Base-by-base conservation (phyloP, 2,888 invertebrate species). In the Empis stercorea region DNA sequence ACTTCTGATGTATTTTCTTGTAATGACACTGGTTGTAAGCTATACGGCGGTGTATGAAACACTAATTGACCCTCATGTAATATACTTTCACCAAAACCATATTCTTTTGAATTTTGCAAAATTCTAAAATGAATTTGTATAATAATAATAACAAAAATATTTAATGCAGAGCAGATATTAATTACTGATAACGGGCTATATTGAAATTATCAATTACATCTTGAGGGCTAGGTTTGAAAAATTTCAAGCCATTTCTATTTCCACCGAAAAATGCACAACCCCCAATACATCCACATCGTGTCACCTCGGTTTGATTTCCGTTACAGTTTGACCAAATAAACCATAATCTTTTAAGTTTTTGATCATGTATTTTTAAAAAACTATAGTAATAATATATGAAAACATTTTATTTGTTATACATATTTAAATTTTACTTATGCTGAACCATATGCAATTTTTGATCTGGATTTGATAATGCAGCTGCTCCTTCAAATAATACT, bases 201-300 rank as follows among this genome's bases (percentile, higher is more conserved):
- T 91, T 89, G 34, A 84, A 76, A 3, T 88, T 88, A 57, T 89
- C 89, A 48, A 79, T 78, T 37, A 87, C 71, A 69, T 91, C 91
- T 49, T 82, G 80, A 23, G 81, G 74, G 52, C 79, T 84, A 0
- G 92, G 91, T 60, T 87, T 87, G 55, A 96, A 87, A 69, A 95
- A 94, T 54, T 81, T 80, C 11, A 79, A 72, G 0, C 95, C 96
- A 64, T 94, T 93, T 60, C 80, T 78, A 66, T 95, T 95, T 46
- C 79, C 81, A 3, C 95, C 97, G 63, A 97, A 97, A 72, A 99
- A 99, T 11, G 76, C 76, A 62, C 94, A 95, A 1, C 95, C 95
- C 3, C 97, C 97, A 30, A 87, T 84, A 65, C 97, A 99, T 1
- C 96, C 97, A 64, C 97, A 99, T 56, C 85, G 87, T 0, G 78